These are phyloP conservation scores for Drosophila eohydei DNA, from an alignment of 2,888 invertebrate species.

Conservation along the genomic window DNA sequence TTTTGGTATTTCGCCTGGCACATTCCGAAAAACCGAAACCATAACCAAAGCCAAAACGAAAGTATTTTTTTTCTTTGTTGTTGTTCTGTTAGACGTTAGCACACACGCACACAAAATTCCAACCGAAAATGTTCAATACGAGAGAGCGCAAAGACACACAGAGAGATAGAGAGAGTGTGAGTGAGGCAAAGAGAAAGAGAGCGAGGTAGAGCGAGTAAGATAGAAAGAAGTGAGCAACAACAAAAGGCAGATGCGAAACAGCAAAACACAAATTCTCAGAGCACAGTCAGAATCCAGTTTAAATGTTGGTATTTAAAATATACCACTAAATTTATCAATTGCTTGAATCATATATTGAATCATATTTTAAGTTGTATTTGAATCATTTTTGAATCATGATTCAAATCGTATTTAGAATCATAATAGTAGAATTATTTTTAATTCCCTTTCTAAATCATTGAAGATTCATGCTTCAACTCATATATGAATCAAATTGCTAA, in stretches of 20 bases:
- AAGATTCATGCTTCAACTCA: background rate
- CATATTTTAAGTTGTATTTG: background rate
- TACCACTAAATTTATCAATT: background rate
- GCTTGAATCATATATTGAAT: background rate
- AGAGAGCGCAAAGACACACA: slow-evolving; percentile 50
- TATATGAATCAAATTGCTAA: background rate
- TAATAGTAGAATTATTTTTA: too few relatives aligned
- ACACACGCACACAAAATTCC: slow-evolving; percentile 85
- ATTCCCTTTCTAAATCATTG: background rate
- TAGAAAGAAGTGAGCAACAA: slow-evolving; percentile 15
- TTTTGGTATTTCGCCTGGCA: slow-evolving; percentile 37
- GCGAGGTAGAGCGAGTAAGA: slow-evolving; percentile 2
- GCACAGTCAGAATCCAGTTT: background rate
- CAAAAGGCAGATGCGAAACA: slow-evolving; percentile 20
- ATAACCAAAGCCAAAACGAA: slow-evolving; percentile 58
- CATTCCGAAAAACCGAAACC: slow-evolving; percentile 55
- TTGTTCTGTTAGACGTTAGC: slow-evolving; percentile 81
- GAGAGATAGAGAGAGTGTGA: slow-evolving; percentile 20
- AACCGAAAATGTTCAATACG: slow-evolving; percentile 75
- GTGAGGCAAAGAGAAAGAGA: slow-evolving; percentile 40
- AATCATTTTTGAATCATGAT: background rate
- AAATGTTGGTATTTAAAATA: background rate
- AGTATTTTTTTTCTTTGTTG: slow-evolving; percentile 25
- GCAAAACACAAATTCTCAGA: slow-evolving; percentile 23
- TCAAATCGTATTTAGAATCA: background rate